These are phyloP conservation scores for Pogoniulus pusillus DNA, from an alignment of 2,797 vertebrate species.

Conservation along the genomic window DNA sequence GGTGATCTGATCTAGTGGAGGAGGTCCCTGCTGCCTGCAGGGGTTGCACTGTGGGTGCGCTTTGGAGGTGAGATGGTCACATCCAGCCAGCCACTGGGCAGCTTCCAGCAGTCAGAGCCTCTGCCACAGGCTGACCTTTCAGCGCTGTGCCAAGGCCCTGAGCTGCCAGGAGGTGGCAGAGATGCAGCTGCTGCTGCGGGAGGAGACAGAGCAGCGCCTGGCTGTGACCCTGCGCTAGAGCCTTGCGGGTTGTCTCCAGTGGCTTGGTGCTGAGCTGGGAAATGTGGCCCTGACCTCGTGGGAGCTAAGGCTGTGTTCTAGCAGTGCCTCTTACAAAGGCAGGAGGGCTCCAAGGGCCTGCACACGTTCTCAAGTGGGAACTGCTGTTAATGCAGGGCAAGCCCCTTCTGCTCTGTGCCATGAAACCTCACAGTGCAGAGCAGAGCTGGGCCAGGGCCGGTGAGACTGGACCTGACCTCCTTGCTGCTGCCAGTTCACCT, in stretches of 20 bases:
- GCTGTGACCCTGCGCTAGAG: slow-evolving; percentile 80
- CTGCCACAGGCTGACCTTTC: slow-evolving; percentile 89
- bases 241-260: rapidly evolving
- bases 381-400: neutral
- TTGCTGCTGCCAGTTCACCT: too few relatives aligned
- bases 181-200: slow-evolving; percentile 83
- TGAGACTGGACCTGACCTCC: too few relatives aligned
- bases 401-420: neutral
- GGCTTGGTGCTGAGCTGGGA: neutral
- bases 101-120: slow-evolving; percentile 90
- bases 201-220: slow-evolving; percentile 74
- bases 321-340: neutral
- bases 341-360: neutral
- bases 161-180: slow-evolving; percentile 76
- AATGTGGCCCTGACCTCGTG: rapidly evolving
- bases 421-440: too few relatives aligned
- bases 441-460: too few relatives aligned
- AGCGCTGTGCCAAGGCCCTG: slow-evolving; percentile 85
- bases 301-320: rapidly evolving
- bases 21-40: too few relatives aligned
- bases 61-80: slow-evolving; percentile 32
- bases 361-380: rapidly evolving
- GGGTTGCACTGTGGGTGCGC: too few relatives aligned
- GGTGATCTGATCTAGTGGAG: too few relatives aligned
- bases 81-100: slow-evolving; percentile 81